Evolutionary conservation across 2,888 invertebrate genomes (phyloP), one percentile per base, ranked within the genome.

Genomic region (Rhopalosiphum nymphaeae): DNA sequence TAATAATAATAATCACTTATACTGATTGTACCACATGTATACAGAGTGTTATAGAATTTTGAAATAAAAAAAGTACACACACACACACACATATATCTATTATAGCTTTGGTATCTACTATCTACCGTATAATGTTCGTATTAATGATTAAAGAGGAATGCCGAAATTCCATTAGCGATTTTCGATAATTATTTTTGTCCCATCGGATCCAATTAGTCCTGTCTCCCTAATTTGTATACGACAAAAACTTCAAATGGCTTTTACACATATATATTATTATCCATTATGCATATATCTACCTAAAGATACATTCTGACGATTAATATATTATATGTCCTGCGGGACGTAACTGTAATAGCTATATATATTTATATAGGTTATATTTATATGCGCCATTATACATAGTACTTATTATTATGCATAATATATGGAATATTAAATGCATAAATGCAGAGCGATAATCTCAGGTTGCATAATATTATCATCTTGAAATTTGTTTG

Each of bases 151-250:
- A 86, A 86, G 29, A 29, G 44, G 13, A 86, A 86, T 86, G 16
- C 29, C 46, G 46, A 46, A 86, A 86, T 86, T 86, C 86, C 86
- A 86, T 86, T 86, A 86, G 46, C 13, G 26, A 78, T 36, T 46
- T 86, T 86, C 46, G 29, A 86, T 86, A 46, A 87, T 87, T 87
- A 87, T 87, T 87, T n/a, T 87, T 49, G 87, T 87, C 49, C 46
- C 49, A n/a, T n/a, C 87, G n/a, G 86, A 86, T 46, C 7, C n/a
- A 49, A 87, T 87, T 87, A 49, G 49, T 49, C 46, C 7, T 86
- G 78, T 78, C 21, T 78, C 78, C 78, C 36, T 36, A 67, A 78
- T 78, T 13, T 49, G 49, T 49, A 49, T n/a, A 49, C 49, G 46
- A 49, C n/a, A 87, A 86, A 87, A 87, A 49, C 87, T 36, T 36